A percentile compares a stretch with the other conserved stretches of the same genome.
Evolutionary conservation across 1,140 invertebrate species (phyloP).

Genomic region (Paralvinella palmiformis): DNA sequence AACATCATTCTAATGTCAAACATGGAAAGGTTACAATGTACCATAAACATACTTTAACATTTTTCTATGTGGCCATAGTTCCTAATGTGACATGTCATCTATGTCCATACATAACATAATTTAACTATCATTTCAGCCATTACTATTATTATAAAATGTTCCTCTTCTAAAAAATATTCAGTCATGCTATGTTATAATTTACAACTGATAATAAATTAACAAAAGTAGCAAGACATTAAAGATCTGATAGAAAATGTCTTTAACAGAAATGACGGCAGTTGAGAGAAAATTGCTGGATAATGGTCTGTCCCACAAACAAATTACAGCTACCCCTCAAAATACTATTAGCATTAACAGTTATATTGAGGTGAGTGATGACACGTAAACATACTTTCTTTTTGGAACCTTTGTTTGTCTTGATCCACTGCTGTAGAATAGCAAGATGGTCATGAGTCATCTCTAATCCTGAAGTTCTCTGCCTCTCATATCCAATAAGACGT

Average conservation of each 20-base stretch:
- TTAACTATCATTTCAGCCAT: too few species aligned
- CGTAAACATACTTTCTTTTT: background rate
- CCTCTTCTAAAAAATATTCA: too few species aligned
- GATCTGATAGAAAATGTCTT: background rate
- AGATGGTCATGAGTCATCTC: background rate
- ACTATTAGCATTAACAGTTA: background rate
- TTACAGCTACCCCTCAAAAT: background rate
- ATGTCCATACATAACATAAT: too few species aligned
- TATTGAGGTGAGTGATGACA: background rate
- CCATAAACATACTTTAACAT: too few species aligned
- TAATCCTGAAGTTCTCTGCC: background rate
- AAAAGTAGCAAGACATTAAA: background rate
- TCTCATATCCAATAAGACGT: background rate
- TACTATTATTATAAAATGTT: too few species aligned
- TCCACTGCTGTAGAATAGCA: background rate
- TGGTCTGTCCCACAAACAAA: background rate
- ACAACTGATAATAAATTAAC: background rate
- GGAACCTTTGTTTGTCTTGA: background rate
- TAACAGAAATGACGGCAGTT: too few species aligned
- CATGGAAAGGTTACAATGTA: too few species aligned
- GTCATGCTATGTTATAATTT: too few species aligned
- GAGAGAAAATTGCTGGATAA: background rate
- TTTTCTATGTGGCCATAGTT: too few species aligned
- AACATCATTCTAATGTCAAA: too few species aligned
- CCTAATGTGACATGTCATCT: too few species aligned